Evolutionary conservation across 2,797 vertebrate genomes (phyloP).

Genomic region (Enteromius fasciolatus): DNA sequence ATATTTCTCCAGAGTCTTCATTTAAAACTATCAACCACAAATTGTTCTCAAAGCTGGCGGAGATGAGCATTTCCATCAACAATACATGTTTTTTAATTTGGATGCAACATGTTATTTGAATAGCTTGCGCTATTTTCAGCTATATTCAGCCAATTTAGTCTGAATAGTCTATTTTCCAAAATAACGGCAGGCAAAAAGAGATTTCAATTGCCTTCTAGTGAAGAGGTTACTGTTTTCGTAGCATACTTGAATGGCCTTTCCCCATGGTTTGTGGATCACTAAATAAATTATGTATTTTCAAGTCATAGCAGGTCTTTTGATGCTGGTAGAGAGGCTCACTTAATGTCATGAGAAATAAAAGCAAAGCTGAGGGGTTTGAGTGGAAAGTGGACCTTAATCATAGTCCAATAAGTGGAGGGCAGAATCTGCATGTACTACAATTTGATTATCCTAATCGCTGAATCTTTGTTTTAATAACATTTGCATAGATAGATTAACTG

Average conservation of each 20-base stretch:
- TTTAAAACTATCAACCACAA: not conserved
- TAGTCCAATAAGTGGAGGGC: not conserved
- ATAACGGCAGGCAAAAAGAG: conserved; percentile 5
- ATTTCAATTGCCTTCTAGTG: not conserved
- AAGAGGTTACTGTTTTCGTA: conserved; percentile 5
- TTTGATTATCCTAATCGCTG: not conserved
- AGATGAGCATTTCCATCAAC: not conserved
- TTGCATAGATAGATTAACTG: not conserved
- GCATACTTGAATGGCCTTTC: not conserved
- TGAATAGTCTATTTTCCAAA: conserved; percentile 9
- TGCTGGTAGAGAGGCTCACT: not conserved
- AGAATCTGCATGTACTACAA: not conserved
- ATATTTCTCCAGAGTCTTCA: not conserved
- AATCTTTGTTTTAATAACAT: not conserved
- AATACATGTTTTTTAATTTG: not conserved
- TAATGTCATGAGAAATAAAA: conserved; percentile 3
- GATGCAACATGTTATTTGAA: not conserved
- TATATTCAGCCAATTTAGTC: conserved; percentile 4
- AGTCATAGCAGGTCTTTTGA: conserved; percentile 1
- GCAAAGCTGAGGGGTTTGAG: not conserved
- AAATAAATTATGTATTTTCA: conserved; percentile 1
- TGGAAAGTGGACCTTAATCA: conserved; percentile 8
- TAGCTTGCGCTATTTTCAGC: not conserved
- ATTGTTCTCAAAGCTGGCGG: not conserved
- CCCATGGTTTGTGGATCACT: conserved; percentile 8